These are phyloP conservation scores for Rhipidura dahli DNA, from an alignment of 2,113 vertebrate genomes.

Conservation along the genomic window DNA sequence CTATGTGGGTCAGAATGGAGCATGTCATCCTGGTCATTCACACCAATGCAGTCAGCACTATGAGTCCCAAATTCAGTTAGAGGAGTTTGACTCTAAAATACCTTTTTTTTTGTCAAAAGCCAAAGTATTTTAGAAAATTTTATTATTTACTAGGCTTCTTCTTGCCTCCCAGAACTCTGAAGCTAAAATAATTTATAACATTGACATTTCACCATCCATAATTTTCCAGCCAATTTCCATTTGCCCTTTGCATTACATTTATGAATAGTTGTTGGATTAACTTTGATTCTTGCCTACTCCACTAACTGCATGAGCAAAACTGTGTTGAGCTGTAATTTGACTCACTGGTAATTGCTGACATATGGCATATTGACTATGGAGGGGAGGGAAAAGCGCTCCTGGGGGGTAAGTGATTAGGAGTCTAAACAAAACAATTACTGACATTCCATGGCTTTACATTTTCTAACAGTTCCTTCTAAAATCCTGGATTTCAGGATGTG, in stretches of 20 bases:
- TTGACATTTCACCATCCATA: constrained; percentile 32
- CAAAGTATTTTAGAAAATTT: background rate
- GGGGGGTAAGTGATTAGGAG: background rate
- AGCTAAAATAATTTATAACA: constrained; percentile 30
- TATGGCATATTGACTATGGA: constrained; percentile 37
- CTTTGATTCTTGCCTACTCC: constrained; percentile 1
- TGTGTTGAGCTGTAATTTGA: constrained; percentile 28
- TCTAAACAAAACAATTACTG: constrained; percentile 15
- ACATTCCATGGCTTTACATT: background rate
- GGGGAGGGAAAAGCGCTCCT: background rate
- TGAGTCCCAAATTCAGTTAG: background rate
- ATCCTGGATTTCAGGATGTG: background rate
- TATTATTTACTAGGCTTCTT: background rate
- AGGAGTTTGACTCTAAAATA: background rate
- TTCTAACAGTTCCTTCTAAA: background rate
- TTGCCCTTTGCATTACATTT: constrained; percentile 42
- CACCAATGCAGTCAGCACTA: background rate
- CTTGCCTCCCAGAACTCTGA: background rate
- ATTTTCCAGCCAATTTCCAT: constrained; percentile 44
- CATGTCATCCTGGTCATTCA: background rate
- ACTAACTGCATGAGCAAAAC: constrained; percentile 3
- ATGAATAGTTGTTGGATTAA: background rate
- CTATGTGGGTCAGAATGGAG: background rate
- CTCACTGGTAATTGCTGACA: constrained; percentile 52
- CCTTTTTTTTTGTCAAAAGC: background rate